Base-by-base conservation (phyloP, 2,113 vertebrate genomes). In the Lampris incognitus region DNA sequence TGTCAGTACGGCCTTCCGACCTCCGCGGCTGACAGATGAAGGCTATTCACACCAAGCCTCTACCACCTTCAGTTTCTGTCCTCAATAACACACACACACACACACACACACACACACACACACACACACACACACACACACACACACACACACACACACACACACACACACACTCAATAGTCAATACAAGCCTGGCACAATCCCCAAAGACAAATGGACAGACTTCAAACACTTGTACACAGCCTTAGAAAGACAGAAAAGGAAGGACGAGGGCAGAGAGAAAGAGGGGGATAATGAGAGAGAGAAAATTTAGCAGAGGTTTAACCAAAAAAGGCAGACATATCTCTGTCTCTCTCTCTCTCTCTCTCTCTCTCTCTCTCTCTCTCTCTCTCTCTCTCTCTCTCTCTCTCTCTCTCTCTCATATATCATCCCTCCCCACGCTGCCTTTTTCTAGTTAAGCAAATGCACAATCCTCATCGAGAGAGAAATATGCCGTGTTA, bases 181-280 rank as follows among this genome's bases (percentile, higher is more conserved):
- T 90, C 87, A 90, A 90, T 91, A 86, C 85, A 85, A 84, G 75
- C 56, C 68, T 65, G 24, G 57, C 82, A 90, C 86, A 91, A 90
- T 91, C 85, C 88, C 82, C 82, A 87, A 91, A 92, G 91, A 92
- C 87, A 92, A 92, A 92, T 90, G 90, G 88, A 85, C 84, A 84
- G 82, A 91, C 91, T 91, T 92, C 91, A 92, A 92, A 91, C 90
- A 84, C 72, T 37, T 67, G 80, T 74, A 87, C 84, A 90, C 86
- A 86, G 82, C 83, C 85, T 87, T 78, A 46, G 41, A 89, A 88
- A 80, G 85, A 88, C 66, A 41, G 86, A 83, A 85, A 85, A 83
- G 86, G 79, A 85, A 84, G 81, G 73, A 56, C 42, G 54, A 52
- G 68, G 62, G 56, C 70, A 74, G 64, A 59, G 81, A 83, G 76